Conservation (phyloP, 2,113 vertebrate species). For the Rhinogobius similis region DNA sequence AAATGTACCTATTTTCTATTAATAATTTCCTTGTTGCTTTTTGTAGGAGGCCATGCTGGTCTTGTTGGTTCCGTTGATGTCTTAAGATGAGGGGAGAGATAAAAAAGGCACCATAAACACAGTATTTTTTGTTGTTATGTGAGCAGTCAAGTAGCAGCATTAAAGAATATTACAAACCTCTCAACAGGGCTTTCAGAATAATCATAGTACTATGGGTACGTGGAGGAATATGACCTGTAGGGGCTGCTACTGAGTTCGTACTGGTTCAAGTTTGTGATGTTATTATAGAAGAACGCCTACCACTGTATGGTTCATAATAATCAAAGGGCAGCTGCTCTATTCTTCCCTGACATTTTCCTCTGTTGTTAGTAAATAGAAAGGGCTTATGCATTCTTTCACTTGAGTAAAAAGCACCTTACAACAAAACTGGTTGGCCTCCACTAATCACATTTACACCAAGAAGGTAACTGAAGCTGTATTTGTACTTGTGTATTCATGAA, state of each 20-base stretch:
- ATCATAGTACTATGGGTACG: constrained; percentile 8
- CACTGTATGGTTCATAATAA: constrained; percentile 9
- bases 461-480: constrained; percentile 71
- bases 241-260: constrained; percentile 47
- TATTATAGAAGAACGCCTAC: neutral
- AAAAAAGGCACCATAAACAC: too few relatives aligned
- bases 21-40: neutral
- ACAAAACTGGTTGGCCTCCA: constrained; percentile 61
- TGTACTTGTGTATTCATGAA: constrained; percentile 39
- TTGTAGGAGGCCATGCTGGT: neutral
- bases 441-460: constrained; percentile 66
- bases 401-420: constrained; percentile 60
- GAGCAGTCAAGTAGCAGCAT: too few relatives aligned
- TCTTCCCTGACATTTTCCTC: constrained; percentile 33
- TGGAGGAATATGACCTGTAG: constrained; percentile 44
- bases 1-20: too few relatives aligned
- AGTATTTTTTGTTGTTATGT: too few relatives aligned
- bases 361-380: constrained; percentile 65
- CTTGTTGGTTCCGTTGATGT: neutral
- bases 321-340: constrained; percentile 12
- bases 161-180: too few relatives aligned
- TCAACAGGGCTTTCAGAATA: neutral
- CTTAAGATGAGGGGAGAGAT: neutral
- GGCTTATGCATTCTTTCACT: constrained; percentile 33
- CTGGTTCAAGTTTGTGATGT: constrained; percentile 7